Conservation (phyloP, 1,140 invertebrate species). For the Drosophila simulans region DNA sequence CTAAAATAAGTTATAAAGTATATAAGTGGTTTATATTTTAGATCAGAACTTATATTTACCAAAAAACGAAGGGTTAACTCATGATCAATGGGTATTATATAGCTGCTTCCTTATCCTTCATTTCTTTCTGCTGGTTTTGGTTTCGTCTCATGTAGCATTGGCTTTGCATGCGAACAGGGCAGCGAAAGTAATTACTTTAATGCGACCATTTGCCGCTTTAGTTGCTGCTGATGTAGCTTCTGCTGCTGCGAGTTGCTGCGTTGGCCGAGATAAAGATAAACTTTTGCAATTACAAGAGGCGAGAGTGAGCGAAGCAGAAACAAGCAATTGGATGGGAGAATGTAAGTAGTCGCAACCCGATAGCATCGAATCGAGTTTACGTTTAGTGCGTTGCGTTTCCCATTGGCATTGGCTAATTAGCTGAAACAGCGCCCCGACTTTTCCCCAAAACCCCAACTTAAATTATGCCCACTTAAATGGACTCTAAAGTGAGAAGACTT, state of each 20-base stretch:
- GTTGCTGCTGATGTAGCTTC: constrained; percentile 42
- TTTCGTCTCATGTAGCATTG: constrained; percentile 23
- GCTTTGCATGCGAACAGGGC: constrained; percentile 40
- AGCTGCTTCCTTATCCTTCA: background rate
- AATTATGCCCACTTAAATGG: constrained; percentile 55
- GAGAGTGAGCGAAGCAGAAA: constrained; percentile 67
- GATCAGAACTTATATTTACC: background rate
- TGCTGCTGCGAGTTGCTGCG: constrained; percentile 51
- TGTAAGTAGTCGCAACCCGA: constrained; percentile 56
- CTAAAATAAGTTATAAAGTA: no score
- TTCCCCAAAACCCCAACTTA: constrained; percentile 20
- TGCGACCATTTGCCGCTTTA: constrained; percentile 77
- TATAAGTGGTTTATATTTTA: no score
- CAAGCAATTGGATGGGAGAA: constrained; percentile 28
- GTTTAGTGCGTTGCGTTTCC: constrained; percentile 62
- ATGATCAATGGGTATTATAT: background rate
- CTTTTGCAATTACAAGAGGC: constrained; percentile 79
- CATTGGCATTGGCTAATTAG: constrained; percentile 67
- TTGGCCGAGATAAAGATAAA: constrained; percentile 78
- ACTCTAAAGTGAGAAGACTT: constrained; percentile 39
- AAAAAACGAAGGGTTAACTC: background rate
- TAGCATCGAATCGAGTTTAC: constrained; percentile 77
- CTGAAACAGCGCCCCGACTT: constrained; percentile 15
- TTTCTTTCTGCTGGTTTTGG: background rate
- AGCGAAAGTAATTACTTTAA: constrained; percentile 80